phyloP scores from a whole-genome alignment of 2,797 vertebrate species.

The Merluccius polli region DNA sequence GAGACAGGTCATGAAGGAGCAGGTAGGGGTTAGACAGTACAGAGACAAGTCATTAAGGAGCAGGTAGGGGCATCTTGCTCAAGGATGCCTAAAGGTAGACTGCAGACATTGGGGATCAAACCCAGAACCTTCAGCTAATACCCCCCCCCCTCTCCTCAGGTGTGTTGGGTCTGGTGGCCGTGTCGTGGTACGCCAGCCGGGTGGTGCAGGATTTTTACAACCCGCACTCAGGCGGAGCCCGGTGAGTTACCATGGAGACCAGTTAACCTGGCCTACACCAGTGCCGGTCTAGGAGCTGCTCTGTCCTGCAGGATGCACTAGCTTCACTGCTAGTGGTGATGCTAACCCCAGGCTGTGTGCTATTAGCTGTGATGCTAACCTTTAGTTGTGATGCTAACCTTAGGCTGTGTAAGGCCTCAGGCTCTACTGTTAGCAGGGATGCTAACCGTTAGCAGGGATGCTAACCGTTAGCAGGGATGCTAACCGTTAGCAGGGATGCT shows the following conservation, averaged over 20 bases:
- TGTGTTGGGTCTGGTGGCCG: slow-evolving; percentile 55
- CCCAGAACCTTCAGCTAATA: too few relatives aligned
- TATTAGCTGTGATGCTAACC: not conserved
- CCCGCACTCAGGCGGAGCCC: slow-evolving; percentile 54
- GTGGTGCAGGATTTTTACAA: slow-evolving; percentile 69
- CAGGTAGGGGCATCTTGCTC: not conserved
- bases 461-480: too few relatives aligned
- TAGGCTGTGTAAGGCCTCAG: too few relatives aligned
- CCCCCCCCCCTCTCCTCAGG: slow-evolving; percentile 47
- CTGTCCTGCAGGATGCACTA: not conserved
- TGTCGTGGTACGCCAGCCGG: slow-evolving; percentile 68
- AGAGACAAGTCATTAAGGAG: not conserved
- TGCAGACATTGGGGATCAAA: too few relatives aligned
- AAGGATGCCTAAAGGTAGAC: too few relatives aligned
- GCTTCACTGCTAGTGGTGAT: not conserved
- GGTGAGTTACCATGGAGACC: slow-evolving; percentile 46
- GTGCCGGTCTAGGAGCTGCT: not conserved
- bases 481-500: not conserved
- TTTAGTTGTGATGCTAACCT: too few relatives aligned
- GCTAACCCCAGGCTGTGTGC: not conserved
- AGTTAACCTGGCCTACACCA: not conserved
- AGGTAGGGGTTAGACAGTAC: not conserved
- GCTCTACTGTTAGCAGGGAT: not conserved
- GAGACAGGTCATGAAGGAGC: not conserved
- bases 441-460: not conserved